A percentile compares a stretch with the other conserved stretches of the same genome.
These are phyloP conservation scores for Pecten maximus DNA, from an alignment of 2,888 invertebrate species.

Conservation along the genomic window DNA sequence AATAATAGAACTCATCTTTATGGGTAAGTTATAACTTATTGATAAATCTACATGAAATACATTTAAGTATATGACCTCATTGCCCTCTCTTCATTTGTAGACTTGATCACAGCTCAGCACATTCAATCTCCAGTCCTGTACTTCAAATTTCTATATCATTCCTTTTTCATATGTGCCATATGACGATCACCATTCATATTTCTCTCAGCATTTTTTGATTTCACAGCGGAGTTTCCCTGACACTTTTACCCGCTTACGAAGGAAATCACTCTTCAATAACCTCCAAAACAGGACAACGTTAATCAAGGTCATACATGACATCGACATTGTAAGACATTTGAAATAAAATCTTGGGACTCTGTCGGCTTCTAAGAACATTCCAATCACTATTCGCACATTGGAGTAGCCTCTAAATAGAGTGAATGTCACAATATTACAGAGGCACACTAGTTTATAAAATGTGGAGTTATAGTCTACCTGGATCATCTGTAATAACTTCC, in stretches of 20 bases:
- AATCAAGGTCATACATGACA: constrained; percentile 76
- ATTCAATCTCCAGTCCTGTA: not conserved
- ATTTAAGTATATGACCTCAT: not conserved
- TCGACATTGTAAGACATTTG: constrained; percentile 66
- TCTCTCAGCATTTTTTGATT: not conserved
- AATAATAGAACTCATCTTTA: not conserved
- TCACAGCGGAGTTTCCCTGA: not conserved
- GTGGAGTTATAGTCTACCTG: constrained; percentile 68
- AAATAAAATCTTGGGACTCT: constrained; percentile 72
- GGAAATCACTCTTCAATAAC: constrained; percentile 76
- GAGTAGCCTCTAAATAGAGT: constrained; percentile 74
- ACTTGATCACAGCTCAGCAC: not conserved
- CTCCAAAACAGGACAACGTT: constrained; percentile 80
- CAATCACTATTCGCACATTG: constrained; percentile 68
- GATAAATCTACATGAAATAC: not conserved
- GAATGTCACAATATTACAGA: constrained; percentile 78
- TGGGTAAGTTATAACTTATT: not conserved
- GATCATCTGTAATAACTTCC: constrained; percentile 81
- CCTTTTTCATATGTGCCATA: not conserved
- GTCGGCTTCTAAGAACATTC: constrained; percentile 68
- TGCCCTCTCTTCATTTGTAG: not conserved
- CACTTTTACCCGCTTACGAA: not conserved
- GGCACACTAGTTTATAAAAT: constrained; percentile 73
- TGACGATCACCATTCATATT: not conserved
- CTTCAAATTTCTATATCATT: not conserved